Base-by-base conservation (phyloP, 2,797 vertebrate species). In the Pelobates cultripes region DNA sequence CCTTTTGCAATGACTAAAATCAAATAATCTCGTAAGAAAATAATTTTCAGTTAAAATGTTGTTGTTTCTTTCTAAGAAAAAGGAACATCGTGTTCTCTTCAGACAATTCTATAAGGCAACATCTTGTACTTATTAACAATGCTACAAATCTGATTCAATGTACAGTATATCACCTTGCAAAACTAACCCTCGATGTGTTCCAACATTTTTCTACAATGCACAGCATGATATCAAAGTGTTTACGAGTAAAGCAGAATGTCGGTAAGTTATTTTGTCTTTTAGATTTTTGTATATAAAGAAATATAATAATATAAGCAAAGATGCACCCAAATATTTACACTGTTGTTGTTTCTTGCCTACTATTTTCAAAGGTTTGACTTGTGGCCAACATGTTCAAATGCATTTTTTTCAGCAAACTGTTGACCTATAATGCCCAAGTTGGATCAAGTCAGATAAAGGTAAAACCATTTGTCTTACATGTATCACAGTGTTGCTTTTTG, bases 51-150 rank as follows among this genome's bases (percentile, higher is more conserved):
- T 28, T 28, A 28, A 28, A 28, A 28, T 28, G 28, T 28, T 28
- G 28, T 28, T 28, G 28, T 28, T 28, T 28, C 1, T 28, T 51
- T 2, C 10, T 51, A 51, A 51, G 10, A n/a, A n/a, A 57, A 73
- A 73, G 47, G 70, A 55, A 73, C 47, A 57, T 57, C 10, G 14
- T 73, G 70, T 53, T 51, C 70, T 57, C 17, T 7, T 73, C 70
- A 73, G 40, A 55, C 10, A 57, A 55, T 7, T 61, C 9, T 61
- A 61, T 5, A 2, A 4, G 14, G 15, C 10, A 61, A 61, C 57
- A 61, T 61, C 57, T 3, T 61, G 57, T 3, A 8, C 57, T 61
- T 61, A 61, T 61, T 61, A 5, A 10, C 47, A 73, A 51, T 15
- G 13, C 45, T 14, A 57, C 9, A 73, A 40, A 2, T 13, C 17